phyloP scores from a whole-genome alignment of 2,888 invertebrate genomes.

The Deilephila elpenor region DNA sequence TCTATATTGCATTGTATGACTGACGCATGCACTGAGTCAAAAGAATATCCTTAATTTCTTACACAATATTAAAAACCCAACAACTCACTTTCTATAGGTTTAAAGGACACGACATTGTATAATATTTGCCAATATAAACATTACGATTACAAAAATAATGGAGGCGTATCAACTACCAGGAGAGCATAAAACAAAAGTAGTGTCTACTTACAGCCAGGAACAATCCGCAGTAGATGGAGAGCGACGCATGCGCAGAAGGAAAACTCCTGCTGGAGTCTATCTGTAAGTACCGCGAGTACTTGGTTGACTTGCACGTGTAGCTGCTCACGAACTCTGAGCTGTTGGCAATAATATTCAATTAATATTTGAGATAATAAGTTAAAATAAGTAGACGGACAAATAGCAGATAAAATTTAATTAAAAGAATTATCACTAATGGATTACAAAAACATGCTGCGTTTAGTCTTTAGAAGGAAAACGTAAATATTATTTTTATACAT shows the following conservation, averaged over 20 bases:
- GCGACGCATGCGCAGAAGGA: constrained; percentile 91
- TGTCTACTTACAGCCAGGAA: constrained; percentile 85
- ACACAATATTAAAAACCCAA: not conserved
- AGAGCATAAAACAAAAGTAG: not conserved
- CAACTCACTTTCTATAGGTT: not conserved
- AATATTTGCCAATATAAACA: too few species aligned
- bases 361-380: not conserved
- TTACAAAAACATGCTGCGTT: too few species aligned
- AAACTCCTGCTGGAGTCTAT: constrained; percentile 88
- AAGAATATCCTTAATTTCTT: not conserved
- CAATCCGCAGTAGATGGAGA: constrained; percentile 87
- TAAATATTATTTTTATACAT: too few species aligned
- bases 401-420: too few species aligned
- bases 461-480: too few species aligned
- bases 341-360: constrained; percentile 35
- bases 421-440: too few species aligned
- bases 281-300: constrained; percentile 82
- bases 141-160: too few species aligned
- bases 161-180: not conserved
- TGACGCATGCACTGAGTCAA: not conserved
- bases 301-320: constrained; percentile 87
- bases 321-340: constrained; percentile 84
- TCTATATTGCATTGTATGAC: not conserved
- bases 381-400: too few species aligned
- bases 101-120: not conserved